phyloP scores from a whole-genome alignment of 2,797 vertebrate genomes.

The Micropoecilia bifurca region DNA sequence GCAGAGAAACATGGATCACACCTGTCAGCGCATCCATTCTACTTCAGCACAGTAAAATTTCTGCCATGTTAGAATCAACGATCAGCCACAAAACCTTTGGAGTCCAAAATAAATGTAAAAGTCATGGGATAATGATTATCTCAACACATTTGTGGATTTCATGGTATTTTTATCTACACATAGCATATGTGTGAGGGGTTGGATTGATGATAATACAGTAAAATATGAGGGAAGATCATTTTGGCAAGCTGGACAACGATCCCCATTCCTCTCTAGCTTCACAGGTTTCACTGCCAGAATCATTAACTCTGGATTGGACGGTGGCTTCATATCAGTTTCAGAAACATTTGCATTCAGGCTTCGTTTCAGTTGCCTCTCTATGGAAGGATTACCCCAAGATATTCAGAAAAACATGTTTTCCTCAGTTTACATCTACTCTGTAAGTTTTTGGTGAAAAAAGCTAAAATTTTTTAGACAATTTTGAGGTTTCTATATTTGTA shows the following conservation, averaged over 20 bases:
- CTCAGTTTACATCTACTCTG: too few relatives aligned
- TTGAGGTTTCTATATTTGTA: background rate
- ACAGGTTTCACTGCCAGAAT: conserved; percentile 20
- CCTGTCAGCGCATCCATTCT: background rate
- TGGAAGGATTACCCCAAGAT: background rate
- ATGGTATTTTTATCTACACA: conserved; percentile 2
- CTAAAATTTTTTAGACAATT: background rate
- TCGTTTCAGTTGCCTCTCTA: background rate
- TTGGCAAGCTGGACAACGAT: background rate
- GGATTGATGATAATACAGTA: conserved; percentile 9
- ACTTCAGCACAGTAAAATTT: background rate
- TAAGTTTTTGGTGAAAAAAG: background rate
- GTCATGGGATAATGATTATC: background rate
- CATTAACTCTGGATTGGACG: conserved; percentile 26
- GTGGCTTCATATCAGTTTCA: conserved; percentile 20
- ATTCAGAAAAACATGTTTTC: background rate
- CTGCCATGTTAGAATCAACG: background rate
- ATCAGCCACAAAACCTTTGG: background rate
- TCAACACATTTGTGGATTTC: background rate
- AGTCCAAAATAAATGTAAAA: background rate
- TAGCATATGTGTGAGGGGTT: background rate
- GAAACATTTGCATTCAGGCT: conserved; percentile 20
- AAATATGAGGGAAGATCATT: conserved; percentile 5
- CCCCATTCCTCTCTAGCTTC: conserved; percentile 7
- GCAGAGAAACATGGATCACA: background rate